Base-by-base conservation (phyloP, 1,140 invertebrate species). In the Zeugodacus cucurbitae region DNA sequence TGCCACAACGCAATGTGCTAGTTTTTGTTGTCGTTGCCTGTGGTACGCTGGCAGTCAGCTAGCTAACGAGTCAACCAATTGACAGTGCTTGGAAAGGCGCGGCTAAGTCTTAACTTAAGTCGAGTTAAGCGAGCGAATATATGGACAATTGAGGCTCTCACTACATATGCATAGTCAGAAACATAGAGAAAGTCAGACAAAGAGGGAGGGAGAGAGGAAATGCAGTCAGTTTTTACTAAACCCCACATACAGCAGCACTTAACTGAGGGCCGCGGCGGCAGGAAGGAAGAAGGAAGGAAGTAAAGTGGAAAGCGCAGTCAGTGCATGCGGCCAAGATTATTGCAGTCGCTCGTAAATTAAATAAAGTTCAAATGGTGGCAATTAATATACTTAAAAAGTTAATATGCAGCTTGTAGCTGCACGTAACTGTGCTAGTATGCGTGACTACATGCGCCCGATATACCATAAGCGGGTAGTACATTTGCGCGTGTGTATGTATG, bases 301-400 rank as follows among this genome's bases (percentile, higher is more conserved):
- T 14, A 8, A 22, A 82, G 74, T 34, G 5, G 14, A 22, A 37
- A 41, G 22, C 22, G 41, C 41, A 82, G 74, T 34, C 37, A 82
- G 41, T 26, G 74, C n/a, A 82, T 48, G 74, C 26, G 74, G 74
- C 41, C 41, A 82, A 48, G 74, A 82, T 82, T 82, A 82, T 82
- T 82, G 74, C 41, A 48, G 41, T 82, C 41, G 74, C 74, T 82
- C 89, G 89, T 89, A 89, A 89, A 89, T 89, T 89, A 89, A 89
- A 89, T 89, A 88, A 88, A 89, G 89, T 89, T 89, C 89, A 89
- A 89, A 88, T 89, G 89, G 62, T 88, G 78, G 89, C 89, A 89
- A 88, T 89, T 89, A 89, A 89, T 88, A 89, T 86, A 89, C 88
- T 89, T 86, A 87, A 89, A 89, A 88, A 88, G 88, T 89, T 89